Evolutionary conservation across 2,113 vertebrate genomes (phyloP).

Genomic region (Athene noctua): DNA sequence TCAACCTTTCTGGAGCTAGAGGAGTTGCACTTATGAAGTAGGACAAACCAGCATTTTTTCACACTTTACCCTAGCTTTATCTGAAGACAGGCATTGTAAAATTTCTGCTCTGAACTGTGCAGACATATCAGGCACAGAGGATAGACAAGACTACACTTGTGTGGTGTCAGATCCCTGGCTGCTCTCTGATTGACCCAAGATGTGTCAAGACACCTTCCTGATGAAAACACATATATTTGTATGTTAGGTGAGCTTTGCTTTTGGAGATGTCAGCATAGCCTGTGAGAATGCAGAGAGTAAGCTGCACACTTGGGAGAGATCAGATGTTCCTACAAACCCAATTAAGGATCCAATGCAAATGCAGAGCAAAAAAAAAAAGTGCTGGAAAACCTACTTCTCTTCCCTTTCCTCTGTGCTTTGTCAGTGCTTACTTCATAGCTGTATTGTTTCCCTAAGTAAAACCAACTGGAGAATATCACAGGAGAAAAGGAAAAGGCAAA

Average conservation of each 20-base stretch:
- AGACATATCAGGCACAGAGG: background rate
- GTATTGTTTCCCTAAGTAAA: background rate
- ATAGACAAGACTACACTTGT: fast-evolving
- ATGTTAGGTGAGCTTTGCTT: background rate
- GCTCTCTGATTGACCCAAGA: background rate
- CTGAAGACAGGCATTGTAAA: background rate
- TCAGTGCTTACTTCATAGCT: background rate
- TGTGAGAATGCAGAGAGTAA: background rate
- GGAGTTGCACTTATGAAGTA: background rate
- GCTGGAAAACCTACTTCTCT: background rate
- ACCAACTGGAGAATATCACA: background rate
- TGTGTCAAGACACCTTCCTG: background rate
- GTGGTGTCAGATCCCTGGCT: background rate
- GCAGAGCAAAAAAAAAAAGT: background rate
- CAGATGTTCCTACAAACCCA: background rate
- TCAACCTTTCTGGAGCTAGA: background rate
- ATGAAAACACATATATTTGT: background rate
- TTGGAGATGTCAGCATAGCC: background rate
- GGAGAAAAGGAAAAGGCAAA: background rate
- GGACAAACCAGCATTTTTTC: background rate
- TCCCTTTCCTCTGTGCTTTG: background rate
- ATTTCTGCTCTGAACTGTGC: background rate
- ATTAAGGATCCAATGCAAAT: background rate
- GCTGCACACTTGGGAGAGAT: background rate
- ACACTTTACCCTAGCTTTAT: background rate